Evolutionary conservation across 2,888 invertebrate species (phyloP), one percentile per base, ranked within the genome.

Genomic region (Agonopterix arenella): DNA sequence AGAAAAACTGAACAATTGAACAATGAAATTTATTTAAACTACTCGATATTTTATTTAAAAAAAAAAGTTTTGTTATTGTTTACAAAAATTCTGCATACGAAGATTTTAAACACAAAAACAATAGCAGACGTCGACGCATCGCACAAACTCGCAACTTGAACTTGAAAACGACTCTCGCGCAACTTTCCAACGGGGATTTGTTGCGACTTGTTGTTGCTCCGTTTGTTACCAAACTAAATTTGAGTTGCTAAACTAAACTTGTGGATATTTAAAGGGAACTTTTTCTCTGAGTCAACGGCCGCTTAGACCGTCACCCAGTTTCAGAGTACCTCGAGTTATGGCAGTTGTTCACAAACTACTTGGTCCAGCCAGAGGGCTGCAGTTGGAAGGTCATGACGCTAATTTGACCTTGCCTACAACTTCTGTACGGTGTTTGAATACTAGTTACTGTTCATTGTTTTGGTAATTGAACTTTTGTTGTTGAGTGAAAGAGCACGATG

Each of bases 201-300:
- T 85, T 83, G 80, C 76, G 77, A 84, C 80, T 86, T 88, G 86
- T 88, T 88, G 85, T 85, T 84, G 78, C 78, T 76, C 73, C 75
- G 82, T 83, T 85, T 86, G 86, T 88, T 86, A 77, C 76, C 77
- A 71, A 88, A 89, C 89, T 86, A 86, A 89, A 88, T 88, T 89
- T 86, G 86, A 88, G 88, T 86, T 85, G 84, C 80, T 84, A 79
- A 85, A 86, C 86, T 86, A 83, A 85, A 88, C 79, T 89, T 86
- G 84, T 74, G 81, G 88, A 88, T 89, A 88, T 89, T 89, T 88
- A 88, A 89, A 88, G 83, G 70, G 83, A 89, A 89, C 84, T 89
- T 89, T 89, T 88, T 89, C 88, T 82, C 84, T 80, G 81, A 88
- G 89, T 89, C 89, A 88, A 89, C 81, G 89, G 84, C 86, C 85